Evolutionary conservation across 2,888 invertebrate species (phyloP), one percentile per base, ranked within the genome.

Genomic region (Brenthis hecate): DNA sequence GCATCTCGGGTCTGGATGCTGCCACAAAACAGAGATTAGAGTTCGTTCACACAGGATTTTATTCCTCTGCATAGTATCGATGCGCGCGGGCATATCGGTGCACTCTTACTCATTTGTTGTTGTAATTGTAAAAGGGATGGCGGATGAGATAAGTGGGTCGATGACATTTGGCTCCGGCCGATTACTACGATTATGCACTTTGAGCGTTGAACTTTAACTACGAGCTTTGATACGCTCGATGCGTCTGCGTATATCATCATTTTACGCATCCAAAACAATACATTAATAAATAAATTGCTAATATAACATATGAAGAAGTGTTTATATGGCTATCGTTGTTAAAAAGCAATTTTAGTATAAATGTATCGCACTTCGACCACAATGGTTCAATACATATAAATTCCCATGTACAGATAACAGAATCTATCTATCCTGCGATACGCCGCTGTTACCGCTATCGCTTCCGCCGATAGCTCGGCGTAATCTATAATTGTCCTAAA

Each of bases 1-100:
- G 81, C 85, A 87, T 88, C 87, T 83, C 83, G 78, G 76, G 86
- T 84, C 87, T 89, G 89, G 88, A 86, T 85, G 89, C 86, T 84
- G 83, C 85, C 88, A 90, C 89, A 86, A 86, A 91, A 87, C 90
- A 88, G 77, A 92, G 92, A 92, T 92, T 92, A 92, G 91, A 92
- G 92, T 91, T 92, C 92, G 84, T 92, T 92, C 92, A 92, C 92
- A 91, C 92, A 92, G 92, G 91, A 92, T 92, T 92, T 91, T 92
- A 92, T 92, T 91, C 88, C 90, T 87, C 86, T 86, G 84, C 87
- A 85, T 82, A 83, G 86, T 91, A 92, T 91, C 88, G 89, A 88
- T 89, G 89, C 78, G 78, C 76, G 82, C 85, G 86, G 77, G 83
- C 87, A 86, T 91, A 91, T 92, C 90, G 88, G 81, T 88, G 87